Evolutionary conservation across 2,797 vertebrate species (phyloP).

Genomic region (Coreius guichenoti): DNA sequence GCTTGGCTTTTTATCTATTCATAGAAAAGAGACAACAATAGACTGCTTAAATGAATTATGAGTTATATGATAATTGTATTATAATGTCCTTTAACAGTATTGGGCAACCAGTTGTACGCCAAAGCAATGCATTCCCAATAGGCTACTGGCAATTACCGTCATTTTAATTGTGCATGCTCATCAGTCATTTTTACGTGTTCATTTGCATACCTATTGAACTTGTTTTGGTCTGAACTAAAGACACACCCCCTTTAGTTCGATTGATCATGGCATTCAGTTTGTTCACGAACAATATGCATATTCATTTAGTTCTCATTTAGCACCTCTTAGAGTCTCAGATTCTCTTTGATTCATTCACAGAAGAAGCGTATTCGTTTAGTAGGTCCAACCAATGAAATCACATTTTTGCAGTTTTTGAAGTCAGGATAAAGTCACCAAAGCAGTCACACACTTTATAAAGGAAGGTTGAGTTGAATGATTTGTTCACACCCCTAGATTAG

Average conservation of each 20-base stretch:
- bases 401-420: neutral
- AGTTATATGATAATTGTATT: conserved; percentile 3
- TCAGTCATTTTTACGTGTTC: neutral
- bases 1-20: conserved; percentile 1
- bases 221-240: neutral
- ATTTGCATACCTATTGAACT: neutral
- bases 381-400: neutral
- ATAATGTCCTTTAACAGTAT: conserved; percentile 10
- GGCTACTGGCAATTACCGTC: neutral
- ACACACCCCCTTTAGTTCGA: neutral
- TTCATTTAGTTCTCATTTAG: neutral
- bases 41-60: neutral
- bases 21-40: conserved; percentile 4
- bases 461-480: neutral
- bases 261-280: neutral
- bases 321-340: too few relatives aligned
- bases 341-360: neutral
- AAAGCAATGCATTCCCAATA: neutral
- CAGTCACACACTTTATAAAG: neutral
- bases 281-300: neutral
- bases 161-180: neutral
- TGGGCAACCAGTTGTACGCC: neutral
- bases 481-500: too few relatives aligned
- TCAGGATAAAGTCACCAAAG: neutral
- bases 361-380: neutral